Base-by-base conservation (phyloP, 2,113 vertebrate species). In the Mungos mungo region DNA sequence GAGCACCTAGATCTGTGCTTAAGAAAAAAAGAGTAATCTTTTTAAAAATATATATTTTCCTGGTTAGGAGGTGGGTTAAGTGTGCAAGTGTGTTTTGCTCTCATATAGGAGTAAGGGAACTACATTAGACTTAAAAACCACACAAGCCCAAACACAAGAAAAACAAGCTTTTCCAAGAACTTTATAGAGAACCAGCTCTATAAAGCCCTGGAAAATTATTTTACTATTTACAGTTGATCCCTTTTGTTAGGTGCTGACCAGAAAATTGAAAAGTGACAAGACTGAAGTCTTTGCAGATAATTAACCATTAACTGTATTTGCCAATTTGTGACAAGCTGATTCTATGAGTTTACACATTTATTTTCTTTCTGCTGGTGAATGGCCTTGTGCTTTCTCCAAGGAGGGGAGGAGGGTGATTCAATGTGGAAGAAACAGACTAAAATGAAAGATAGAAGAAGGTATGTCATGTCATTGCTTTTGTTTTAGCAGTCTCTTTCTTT, bases 211-310 rank as follows among this genome's bases (percentile, higher is more conserved):
- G 85, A 91, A 92, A 96, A 97, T 95, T 84, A 96, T 97, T 95
- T 98, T 92, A 82, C 90, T 96, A 93, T 95, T 95, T 97, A 92
- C 83, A 85, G 77, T 92, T 94, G 86, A 68, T 90, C 93, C 14
- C n/a, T 94, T 96, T 92, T 96, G 66, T 54, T 2, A 72, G 96
- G 81, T 76, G 47, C 88, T 94, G 88, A 91, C 81, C 88, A 96
- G 97, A 96, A 97, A 93, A 96, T 92, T 92, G 97, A 85, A 97
- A 97, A 97, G 88, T 94, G 96, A 96, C 96, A 95, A 68, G 90
- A 72, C 33, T 71, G 85, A 95, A 81, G 65, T 92, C 94, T 97
- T 94, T 92, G 95, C 84, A 88, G 84, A 96, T 96, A 95, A 97
- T 97, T 96, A 97, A 90, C 92, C 88, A 90, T 96, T 68, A 87